phyloP scores from a whole-genome alignment of 1,140 invertebrate species.

The Pachypeltis micranthus region DNA sequence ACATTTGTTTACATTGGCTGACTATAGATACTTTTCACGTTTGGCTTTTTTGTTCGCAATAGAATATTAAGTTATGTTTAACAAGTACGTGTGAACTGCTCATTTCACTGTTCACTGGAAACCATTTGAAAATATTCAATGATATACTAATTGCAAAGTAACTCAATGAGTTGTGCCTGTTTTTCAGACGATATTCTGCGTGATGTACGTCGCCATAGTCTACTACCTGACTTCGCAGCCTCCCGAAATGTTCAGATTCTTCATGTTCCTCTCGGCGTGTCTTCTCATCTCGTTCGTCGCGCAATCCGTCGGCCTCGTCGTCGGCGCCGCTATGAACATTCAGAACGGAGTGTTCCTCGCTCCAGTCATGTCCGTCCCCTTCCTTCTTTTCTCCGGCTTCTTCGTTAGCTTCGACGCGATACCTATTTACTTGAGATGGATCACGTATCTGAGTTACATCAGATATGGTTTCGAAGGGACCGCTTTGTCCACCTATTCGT shows the following conservation, averaged over 20 bases:
- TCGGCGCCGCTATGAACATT: slow-evolving; percentile 88
- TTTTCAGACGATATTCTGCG: slow-evolving; percentile 70
- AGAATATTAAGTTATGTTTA: too few relatives aligned
- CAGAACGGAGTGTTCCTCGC: slow-evolving; percentile 93
- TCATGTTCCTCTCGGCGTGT: slow-evolving; percentile 79
- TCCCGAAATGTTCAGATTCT: slow-evolving; percentile 63
- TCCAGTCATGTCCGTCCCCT: slow-evolving; percentile 88
- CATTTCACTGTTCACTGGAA: neutral
- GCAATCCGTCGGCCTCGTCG: slow-evolving; percentile 86
- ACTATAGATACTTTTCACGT: too few relatives aligned
- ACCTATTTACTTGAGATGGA: slow-evolving; percentile 86
- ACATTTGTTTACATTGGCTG: too few relatives aligned
- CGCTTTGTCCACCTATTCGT: slow-evolving; percentile 85
- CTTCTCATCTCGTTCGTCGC: slow-evolving; percentile 88
- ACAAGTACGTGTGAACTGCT: neutral
- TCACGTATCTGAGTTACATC: slow-evolving; percentile 90
- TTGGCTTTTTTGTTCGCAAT: slow-evolving; percentile 5
- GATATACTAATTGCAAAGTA: neutral
- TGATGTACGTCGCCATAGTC: slow-evolving; percentile 85
- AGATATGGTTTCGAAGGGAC: slow-evolving; percentile 92
- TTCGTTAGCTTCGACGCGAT: slow-evolving; percentile 96
- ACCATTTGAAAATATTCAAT: neutral
- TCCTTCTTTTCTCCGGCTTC: slow-evolving; percentile 90
- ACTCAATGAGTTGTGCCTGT: slow-evolving; percentile 13
- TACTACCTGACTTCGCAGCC: slow-evolving; percentile 93